These are phyloP conservation scores for Myrmecobius fasciatus DNA, from an alignment of 2,113 vertebrate genomes.

Conservation along the genomic window DNA sequence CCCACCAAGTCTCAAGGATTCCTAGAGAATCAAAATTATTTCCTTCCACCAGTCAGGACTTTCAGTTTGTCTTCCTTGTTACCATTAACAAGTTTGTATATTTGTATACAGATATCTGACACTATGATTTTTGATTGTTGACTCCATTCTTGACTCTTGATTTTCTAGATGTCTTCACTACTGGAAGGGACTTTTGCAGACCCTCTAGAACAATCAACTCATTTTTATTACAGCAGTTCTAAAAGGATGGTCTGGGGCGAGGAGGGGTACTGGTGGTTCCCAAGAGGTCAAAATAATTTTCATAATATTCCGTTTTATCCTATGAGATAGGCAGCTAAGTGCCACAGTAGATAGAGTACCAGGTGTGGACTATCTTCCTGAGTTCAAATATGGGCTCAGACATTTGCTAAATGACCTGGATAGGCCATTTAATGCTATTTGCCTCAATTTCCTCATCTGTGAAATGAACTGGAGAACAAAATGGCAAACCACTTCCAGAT, in stretches of 20 bases:
- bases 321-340: not conserved
- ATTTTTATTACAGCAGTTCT: not conserved
- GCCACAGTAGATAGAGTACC: not conserved
- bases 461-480: not conserved
- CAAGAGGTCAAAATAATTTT: too few species aligned
- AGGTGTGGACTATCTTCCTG: not conserved
- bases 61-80: not conserved
- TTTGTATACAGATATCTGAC: not conserved
- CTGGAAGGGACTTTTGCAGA: not conserved
- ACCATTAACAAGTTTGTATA: not conserved
- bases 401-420: not conserved
- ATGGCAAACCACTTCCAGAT: not conserved
- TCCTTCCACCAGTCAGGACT: too few species aligned
- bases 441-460: not conserved
- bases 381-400: not conserved
- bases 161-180: not conserved
- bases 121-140: not conserved
- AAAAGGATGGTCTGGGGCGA: not conserved
- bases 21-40: too few species aligned
- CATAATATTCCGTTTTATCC: not conserved
- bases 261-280: too few species aligned
- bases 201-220: not conserved
- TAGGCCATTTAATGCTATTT: not conserved
- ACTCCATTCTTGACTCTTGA: not conserved
- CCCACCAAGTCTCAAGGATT: not conserved